Base-by-base conservation (phyloP, 1,140 invertebrate species). In the Neotoxoptera formosana region DNA sequence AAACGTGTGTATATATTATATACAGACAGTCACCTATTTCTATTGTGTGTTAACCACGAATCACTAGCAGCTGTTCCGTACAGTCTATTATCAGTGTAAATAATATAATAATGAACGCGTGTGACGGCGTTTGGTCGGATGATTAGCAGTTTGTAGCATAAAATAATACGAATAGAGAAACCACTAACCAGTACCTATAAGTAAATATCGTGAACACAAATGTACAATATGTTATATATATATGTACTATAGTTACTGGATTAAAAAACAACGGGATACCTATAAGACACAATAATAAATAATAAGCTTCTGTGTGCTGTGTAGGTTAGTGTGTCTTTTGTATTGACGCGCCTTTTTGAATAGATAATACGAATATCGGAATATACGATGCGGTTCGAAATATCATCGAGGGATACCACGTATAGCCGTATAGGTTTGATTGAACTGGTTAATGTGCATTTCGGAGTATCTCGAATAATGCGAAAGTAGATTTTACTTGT, bases 231-330 rank as follows among this genome's bases (percentile, higher is more conserved):
- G 41, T 25, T 51, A n/a, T 14, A 51, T 23, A 89, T 23, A 36
- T 7, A 88, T n/a, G n/a, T 7, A 88, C 30, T 47, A 48, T 53
- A 41, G 23, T 90, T 45, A 67, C 36, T 67, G 56, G 41, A 90
- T 90, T 67, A 90, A 90, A 89, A 90, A 48, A 30, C 56, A 41
- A 90, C 89, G 89, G 89, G 89, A n/a, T 45, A 53, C 41, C 89
- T n/a, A n/a, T n/a, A n/a, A 67, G 20, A 60, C 56, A 90, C 53
- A 90, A 90, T 90, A 67, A 45, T 90, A 67, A 45, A 90, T 60
- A 67, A 60, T 45, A 56, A 34, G 86, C 89, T 90, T 67, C 89
- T 90, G 88, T 56, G 2, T 25, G 34, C 20, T 60, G 53, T 60
- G n/a, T 76, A 88, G 87, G 51, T 53, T 67, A 90, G 88, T 41